phyloP scores from a whole-genome alignment of 2,113 vertebrate genomes.

The Ivindomyrus marchei region DNA sequence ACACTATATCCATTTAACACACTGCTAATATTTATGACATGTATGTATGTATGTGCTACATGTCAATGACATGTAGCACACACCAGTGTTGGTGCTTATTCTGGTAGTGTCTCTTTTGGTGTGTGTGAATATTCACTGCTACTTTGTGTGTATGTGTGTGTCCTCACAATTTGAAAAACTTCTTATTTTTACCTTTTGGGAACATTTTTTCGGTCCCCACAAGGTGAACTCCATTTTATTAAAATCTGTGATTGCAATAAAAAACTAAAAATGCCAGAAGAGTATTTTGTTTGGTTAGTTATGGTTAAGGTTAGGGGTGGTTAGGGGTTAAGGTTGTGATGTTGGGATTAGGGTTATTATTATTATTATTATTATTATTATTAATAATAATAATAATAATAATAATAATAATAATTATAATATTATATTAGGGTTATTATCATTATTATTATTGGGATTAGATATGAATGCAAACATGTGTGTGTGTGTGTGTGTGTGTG shows the following conservation, averaged over 20 bases:
- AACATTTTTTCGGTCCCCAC: neutral
- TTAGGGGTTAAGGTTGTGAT: neutral
- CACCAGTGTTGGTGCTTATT: neutral
- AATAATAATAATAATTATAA: too few species aligned
- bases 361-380: too few species aligned
- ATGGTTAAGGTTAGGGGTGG: neutral
- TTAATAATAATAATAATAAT: too few species aligned
- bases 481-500: conserved; percentile 9
- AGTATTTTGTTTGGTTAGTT: neutral
- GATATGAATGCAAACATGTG: neutral
- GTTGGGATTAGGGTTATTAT: neutral
- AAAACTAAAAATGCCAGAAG: neutral
- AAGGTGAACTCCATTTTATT: neutral
- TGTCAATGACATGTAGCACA: neutral
- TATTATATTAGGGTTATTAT: too few species aligned
- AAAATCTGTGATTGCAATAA: neutral
- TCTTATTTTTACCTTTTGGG: neutral
- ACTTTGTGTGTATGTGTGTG: neutral
- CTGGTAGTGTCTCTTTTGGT: neutral
- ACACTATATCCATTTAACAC: neutral
- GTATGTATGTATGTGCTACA: neutral
- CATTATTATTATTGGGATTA: too few species aligned
- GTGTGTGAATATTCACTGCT: conserved; percentile 3
- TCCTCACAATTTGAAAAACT: neutral
- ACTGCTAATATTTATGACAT: neutral